These are phyloP conservation scores for Megalops cyprinoides DNA, from an alignment of 2,797 vertebrate genomes.

Conservation along the genomic window DNA sequence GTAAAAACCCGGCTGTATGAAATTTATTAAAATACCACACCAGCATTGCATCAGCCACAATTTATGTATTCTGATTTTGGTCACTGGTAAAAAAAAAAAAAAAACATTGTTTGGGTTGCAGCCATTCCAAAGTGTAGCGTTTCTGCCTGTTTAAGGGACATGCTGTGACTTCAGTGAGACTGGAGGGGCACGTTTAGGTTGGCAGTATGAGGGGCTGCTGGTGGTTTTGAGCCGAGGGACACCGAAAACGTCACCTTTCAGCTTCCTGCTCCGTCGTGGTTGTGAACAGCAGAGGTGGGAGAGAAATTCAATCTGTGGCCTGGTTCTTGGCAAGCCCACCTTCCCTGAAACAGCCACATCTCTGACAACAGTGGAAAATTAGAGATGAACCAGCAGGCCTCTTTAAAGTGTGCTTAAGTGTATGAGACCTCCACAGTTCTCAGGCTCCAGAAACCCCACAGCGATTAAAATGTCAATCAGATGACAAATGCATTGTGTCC, in stretches of 20 bases:
- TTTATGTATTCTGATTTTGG: too few relatives aligned
- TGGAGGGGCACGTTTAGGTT: too few relatives aligned
- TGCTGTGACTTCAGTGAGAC: neutral
- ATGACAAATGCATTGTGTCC: conserved; percentile 38
- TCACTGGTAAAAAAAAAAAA: conserved; percentile 15
- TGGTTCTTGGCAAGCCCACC: conserved; percentile 50
- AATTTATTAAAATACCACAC: too few relatives aligned
- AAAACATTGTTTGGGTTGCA: neutral
- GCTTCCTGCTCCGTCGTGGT: conserved; percentile 43
- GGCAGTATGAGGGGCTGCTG: conserved; percentile 34
- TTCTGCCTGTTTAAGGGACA: neutral
- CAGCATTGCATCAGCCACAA: too few relatives aligned
- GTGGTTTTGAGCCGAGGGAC: neutral
- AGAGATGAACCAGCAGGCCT: conserved; percentile 53
- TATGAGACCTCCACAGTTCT: conserved; percentile 27
- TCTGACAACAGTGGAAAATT: conserved; percentile 56
- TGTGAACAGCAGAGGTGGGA: conserved; percentile 43
- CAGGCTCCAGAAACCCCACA: conserved; percentile 37
- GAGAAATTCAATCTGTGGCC: conserved; percentile 58
- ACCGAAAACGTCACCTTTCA: neutral
- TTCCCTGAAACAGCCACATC: conserved; percentile 25
- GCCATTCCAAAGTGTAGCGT: neutral
- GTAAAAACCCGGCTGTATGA: too few relatives aligned
- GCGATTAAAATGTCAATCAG: conserved; percentile 41
- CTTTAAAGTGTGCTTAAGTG: conserved; percentile 28